These are phyloP conservation scores for Ptychobarbus kaznakovi DNA, from an alignment of 2,797 vertebrate genomes.

Conservation along the genomic window DNA sequence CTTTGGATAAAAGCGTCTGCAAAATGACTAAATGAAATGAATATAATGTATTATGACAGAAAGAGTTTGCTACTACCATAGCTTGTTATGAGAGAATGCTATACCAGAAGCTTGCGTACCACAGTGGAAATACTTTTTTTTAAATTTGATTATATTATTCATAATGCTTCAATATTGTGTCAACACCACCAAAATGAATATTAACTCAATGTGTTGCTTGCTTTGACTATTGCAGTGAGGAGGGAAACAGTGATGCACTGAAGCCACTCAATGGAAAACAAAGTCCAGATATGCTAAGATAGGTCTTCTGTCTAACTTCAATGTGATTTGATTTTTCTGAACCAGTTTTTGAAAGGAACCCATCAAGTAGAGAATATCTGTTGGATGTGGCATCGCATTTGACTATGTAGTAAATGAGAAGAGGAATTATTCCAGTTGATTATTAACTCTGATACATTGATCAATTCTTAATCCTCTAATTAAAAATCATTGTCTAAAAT, in stretches of 20 bases:
- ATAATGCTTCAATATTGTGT: constrained; percentile 21
- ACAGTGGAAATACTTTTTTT: neutral
- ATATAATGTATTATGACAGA: neutral
- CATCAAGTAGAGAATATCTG: neutral
- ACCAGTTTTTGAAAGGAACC: neutral
- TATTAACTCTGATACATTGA: neutral
- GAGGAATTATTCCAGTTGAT: neutral
- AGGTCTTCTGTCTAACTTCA: neutral
- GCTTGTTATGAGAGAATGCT: neutral
- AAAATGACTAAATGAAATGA: too few species aligned
- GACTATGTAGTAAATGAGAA: neutral
- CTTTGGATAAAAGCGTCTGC: too few species aligned
- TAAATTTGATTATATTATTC: neutral
- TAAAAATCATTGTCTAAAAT: neutral
- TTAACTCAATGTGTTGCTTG: neutral
- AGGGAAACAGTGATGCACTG: neutral
- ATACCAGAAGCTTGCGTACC: neutral
- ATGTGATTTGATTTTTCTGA: neutral
- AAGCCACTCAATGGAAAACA: constrained; percentile 11
- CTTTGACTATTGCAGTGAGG: neutral
- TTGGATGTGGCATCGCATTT: neutral
- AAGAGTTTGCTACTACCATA: neutral
- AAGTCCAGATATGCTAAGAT: neutral
- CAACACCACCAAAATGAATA: constrained; percentile 52
- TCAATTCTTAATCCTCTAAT: neutral